Evolutionary conservation across 2,797 vertebrate genomes (phyloP).

Genomic region (Toxotes lorentzi): DNA sequence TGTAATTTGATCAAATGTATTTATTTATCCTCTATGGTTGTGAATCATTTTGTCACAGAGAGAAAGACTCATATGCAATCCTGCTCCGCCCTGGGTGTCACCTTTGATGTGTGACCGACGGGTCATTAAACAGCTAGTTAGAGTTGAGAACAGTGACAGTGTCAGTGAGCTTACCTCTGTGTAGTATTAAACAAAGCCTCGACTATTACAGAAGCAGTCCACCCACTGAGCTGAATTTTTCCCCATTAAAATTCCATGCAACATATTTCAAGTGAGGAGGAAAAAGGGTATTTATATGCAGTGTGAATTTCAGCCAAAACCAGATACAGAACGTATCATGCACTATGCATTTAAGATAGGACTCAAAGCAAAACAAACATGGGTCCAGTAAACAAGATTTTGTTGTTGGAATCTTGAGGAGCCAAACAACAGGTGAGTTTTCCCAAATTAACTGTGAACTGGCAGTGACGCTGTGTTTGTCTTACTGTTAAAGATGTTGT

Average conservation of each 20-base stretch:
- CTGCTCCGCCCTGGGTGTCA: neutral
- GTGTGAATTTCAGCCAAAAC: constrained; percentile 16
- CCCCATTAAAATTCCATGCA: constrained; percentile 1
- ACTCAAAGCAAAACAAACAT: constrained; percentile 16
- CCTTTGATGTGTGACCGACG: constrained; percentile 12
- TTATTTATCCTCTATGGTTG: no score
- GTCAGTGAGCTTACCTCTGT: neutral
- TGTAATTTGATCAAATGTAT: neutral
- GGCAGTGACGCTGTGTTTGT: neutral
- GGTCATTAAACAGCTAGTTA: constrained; percentile 11
- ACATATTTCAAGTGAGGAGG: neutral
- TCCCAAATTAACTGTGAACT: neutral
- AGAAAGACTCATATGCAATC: neutral
- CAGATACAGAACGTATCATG: constrained; percentile 7
- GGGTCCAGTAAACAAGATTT: constrained; percentile 22
- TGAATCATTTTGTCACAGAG: neutral
- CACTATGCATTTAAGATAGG: constrained; percentile 20
- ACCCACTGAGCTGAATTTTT: neutral
- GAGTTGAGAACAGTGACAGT: neutral
- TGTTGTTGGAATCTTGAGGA: constrained; percentile 5
- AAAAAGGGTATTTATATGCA: constrained; percentile 35
- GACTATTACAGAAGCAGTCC: neutral
- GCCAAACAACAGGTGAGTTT: constrained; percentile 7
- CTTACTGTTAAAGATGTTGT: neutral
- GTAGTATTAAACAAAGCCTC: constrained; percentile 15